Evolutionary conservation across 2,113 vertebrate genomes (phyloP).

Genomic region (Actinemys pallida): DNA sequence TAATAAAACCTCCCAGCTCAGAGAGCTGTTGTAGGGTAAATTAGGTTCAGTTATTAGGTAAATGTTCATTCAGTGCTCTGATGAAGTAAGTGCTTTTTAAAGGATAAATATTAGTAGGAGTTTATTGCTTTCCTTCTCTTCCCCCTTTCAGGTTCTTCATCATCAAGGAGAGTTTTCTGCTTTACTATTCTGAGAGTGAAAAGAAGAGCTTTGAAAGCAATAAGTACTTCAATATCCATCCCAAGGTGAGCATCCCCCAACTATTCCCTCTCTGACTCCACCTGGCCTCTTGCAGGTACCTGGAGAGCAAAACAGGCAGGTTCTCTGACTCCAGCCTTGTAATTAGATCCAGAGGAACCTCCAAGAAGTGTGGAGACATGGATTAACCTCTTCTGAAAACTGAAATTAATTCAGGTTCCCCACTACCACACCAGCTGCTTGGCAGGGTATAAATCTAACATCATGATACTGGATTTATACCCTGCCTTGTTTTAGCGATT

Average conservation of each 20-base stretch:
- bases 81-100: not conserved
- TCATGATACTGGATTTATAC: not conserved
- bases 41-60: not conserved
- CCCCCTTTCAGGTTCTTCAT: constrained; percentile 91
- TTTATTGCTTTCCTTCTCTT: not conserved
- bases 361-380: not conserved
- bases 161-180: constrained; percentile 97
- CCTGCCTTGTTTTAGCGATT: not conserved
- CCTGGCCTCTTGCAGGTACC: rapidly evolving
- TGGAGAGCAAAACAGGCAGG: not conserved
- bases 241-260: constrained; percentile 85
- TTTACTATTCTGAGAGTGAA: constrained; percentile 96
- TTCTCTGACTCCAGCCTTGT: not conserved
- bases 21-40: not conserved
- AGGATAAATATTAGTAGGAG: not conserved
- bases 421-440: not conserved
- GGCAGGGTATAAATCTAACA: not conserved
- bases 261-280: not conserved
- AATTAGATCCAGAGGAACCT: not conserved
- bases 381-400: not conserved
- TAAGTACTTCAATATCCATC: constrained; percentile 96
- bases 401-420: not conserved
- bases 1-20: not conserved
- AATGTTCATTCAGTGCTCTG: not conserved
- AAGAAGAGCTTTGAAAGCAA: constrained; percentile 95